These are phyloP conservation scores for Drosophila rufa DNA, from an alignment of 1,140 invertebrate species.

Conservation along the genomic window DNA sequence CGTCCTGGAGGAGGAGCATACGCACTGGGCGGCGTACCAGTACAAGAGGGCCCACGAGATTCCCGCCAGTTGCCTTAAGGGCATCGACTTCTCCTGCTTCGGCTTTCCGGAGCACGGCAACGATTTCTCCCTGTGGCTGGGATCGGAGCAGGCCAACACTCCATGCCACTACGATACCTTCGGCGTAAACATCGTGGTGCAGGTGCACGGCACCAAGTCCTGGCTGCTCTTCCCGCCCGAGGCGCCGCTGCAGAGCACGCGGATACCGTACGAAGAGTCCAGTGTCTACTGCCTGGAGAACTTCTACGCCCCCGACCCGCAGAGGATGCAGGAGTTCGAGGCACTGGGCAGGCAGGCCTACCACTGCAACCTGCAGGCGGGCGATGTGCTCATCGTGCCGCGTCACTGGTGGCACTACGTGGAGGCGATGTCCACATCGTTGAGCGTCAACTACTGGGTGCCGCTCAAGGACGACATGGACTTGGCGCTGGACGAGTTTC, in stretches of 20 bases:
- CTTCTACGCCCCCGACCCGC: slow-evolving; percentile 88
- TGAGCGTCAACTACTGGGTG: slow-evolving; percentile 96
- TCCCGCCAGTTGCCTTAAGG: slow-evolving; percentile 50
- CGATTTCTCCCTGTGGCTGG: slow-evolving; percentile 96
- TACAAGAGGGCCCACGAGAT: slow-evolving; percentile 82
- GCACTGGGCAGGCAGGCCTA: slow-evolving; percentile 66
- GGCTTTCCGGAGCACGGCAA: slow-evolving; percentile 89
- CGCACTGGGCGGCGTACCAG: slow-evolving; percentile 87
- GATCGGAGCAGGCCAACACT: slow-evolving; percentile 94
- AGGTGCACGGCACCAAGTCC: slow-evolving; percentile 95
- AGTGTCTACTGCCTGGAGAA: slow-evolving; percentile 96
- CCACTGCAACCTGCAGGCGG: slow-evolving; percentile 90
- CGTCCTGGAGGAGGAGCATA: slow-evolving; percentile 63
- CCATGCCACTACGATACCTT: slow-evolving; percentile 98
- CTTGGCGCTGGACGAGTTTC: slow-evolving; percentile 70
- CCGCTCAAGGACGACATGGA: slow-evolving; percentile 87
- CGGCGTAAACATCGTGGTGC: slow-evolving; percentile 96
- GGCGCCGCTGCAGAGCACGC: slow-evolving; percentile 91
- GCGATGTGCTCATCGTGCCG: slow-evolving; percentile 95
- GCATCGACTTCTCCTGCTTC: slow-evolving; percentile 86
- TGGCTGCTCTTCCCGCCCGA: slow-evolving; percentile 97
- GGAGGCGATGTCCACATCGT: slow-evolving; percentile 90
- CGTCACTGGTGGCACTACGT: slow-evolving; percentile 99
- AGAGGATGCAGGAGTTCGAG: slow-evolving; percentile 26
- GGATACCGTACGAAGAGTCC: slow-evolving; percentile 98